Conservation (phyloP, 2,797 vertebrate species). For the Todus mexicanus region DNA sequence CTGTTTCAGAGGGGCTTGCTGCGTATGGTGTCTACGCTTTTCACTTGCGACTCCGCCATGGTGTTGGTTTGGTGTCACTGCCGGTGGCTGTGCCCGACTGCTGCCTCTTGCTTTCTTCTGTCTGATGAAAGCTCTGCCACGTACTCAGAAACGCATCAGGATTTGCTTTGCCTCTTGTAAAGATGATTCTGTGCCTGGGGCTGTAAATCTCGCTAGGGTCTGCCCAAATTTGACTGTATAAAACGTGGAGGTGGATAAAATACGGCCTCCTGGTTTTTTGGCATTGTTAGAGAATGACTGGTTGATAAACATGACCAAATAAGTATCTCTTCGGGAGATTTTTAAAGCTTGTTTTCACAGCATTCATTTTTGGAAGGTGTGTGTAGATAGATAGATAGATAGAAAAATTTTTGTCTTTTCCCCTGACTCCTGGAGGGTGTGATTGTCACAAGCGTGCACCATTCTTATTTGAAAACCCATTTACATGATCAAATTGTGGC, state of each 20-base stretch:
- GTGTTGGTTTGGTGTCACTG: neutral
- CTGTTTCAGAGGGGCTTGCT: rapidly evolving
- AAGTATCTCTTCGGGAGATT: neutral
- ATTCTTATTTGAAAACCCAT: neutral
- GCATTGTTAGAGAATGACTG: neutral
- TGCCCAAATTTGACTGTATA: neutral
- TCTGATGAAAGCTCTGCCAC: neutral
- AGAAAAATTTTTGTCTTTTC: neutral
- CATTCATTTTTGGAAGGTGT: neutral
- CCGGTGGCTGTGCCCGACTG: neutral
- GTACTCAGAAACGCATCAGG: neutral
- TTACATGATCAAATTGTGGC: neutral
- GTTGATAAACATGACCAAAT: neutral
- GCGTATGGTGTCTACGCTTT: neutral
- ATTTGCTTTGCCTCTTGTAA: neutral
- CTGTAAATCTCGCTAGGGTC: neutral
- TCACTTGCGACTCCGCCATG: rapidly evolving
- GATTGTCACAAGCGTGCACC: neutral
- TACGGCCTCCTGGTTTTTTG: neutral
- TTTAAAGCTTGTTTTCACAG: neutral
- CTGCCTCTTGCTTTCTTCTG: neutral
- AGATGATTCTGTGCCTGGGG: neutral
- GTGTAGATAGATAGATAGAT: no score
- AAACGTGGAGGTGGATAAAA: neutral
- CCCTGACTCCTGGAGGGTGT: neutral